Conservation (phyloP, 2,113 vertebrate genomes). For the Burhinus bistriatus region DNA sequence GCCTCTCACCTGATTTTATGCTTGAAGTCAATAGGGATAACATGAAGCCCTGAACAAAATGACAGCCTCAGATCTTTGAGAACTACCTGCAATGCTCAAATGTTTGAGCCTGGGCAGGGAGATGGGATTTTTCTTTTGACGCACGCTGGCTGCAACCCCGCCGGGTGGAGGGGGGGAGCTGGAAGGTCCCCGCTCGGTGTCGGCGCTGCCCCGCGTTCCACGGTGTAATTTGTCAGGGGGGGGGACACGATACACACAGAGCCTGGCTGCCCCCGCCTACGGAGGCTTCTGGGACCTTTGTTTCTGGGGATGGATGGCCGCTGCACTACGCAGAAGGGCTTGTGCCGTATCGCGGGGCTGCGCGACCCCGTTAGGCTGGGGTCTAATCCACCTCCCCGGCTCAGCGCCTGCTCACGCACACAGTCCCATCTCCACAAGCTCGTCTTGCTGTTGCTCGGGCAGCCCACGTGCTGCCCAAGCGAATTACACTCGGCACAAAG, state of each 20-base stretch:
- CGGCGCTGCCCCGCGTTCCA: rapidly evolving
- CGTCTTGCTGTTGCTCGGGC: background rate
- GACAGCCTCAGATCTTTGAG: background rate
- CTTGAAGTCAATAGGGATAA: conserved; percentile 7
- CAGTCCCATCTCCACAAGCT: background rate
- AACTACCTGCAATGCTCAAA: background rate
- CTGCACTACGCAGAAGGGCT: background rate
- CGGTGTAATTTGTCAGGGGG: rapidly evolving
- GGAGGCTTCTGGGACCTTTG: background rate
- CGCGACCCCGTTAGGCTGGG: rapidly evolving
- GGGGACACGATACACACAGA: no score
- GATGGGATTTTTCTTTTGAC: background rate
- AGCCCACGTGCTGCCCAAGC: background rate
- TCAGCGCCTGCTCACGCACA: rapidly evolving
- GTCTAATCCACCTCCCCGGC: background rate
- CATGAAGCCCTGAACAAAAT: background rate
- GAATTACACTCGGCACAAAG: background rate
- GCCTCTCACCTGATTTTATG: conserved; percentile 23
- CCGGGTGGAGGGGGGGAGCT: background rate
- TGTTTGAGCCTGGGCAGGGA: background rate
- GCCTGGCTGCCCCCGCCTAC: rapidly evolving
- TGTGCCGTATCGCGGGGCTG: background rate
- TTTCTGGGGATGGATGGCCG: background rate
- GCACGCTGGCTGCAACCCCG: rapidly evolving
- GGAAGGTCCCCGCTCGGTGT: background rate